These are phyloP conservation scores for Channa maculata DNA, from an alignment of 2,113 vertebrate genomes.

Conservation along the genomic window DNA sequence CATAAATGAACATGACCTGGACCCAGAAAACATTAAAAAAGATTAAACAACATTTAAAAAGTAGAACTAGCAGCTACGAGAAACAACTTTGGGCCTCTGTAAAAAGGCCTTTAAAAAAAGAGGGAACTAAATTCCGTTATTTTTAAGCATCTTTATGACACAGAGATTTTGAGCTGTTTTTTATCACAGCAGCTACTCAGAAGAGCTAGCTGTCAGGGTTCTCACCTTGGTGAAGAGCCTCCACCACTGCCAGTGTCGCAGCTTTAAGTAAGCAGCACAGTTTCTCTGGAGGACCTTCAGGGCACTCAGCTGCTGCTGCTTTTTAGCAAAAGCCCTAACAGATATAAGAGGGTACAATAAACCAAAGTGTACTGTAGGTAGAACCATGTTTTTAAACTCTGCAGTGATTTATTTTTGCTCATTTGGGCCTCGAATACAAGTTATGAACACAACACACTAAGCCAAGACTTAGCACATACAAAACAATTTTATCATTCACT, in stretches of 20 bases:
- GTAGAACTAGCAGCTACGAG: too few relatives aligned
- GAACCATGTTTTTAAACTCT: neutral
- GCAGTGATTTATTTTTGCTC: neutral
- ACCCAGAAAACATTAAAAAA: neutral
- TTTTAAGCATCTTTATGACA: too few relatives aligned
- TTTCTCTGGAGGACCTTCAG: conserved; percentile 98
- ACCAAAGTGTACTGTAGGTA: neutral
- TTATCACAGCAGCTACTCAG: neutral
- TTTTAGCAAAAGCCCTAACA: conserved; percentile 94
- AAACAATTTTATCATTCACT: too few relatives aligned
- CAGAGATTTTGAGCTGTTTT: too few relatives aligned
- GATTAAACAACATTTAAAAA: too few relatives aligned
- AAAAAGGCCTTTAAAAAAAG: too few relatives aligned
- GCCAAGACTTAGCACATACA: too few relatives aligned
- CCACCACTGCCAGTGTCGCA: conserved; percentile 99
- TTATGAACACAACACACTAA: too few relatives aligned
- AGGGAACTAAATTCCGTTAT: too few relatives aligned
- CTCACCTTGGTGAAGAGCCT: conserved; percentile 96
- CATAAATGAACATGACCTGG: neutral
- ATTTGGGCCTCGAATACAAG: too few relatives aligned
- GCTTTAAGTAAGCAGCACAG: conserved; percentile 95
- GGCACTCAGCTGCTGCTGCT: conserved; percentile 96
- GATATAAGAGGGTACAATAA: neutral
- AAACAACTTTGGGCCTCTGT: too few relatives aligned
- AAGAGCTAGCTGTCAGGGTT: neutral